Conservation (phyloP, 2,797 vertebrate species). For the Ctenopoma kingsleyae region DNA sequence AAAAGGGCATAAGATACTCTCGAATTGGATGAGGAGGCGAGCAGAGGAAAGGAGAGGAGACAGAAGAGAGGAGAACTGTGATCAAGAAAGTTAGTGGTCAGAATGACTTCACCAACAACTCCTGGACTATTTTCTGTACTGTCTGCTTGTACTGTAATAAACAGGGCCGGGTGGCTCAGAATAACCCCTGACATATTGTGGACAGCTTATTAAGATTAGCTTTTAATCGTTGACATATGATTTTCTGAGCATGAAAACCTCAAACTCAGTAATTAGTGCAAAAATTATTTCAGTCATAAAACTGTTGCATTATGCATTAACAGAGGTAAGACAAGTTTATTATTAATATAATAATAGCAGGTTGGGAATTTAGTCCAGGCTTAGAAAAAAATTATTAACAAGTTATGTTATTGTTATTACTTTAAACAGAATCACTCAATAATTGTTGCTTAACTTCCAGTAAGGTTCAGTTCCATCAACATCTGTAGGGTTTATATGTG, state of each 20-base stretch:
- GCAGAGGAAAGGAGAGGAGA: slow-evolving; percentile 1
- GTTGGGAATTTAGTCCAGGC: background rate
- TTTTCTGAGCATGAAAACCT: slow-evolving; percentile 21
- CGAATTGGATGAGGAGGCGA: slow-evolving; percentile 33
- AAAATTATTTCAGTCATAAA: slow-evolving; percentile 23
- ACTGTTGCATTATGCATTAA: slow-evolving; percentile 5
- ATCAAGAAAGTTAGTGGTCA: slow-evolving; percentile 45
- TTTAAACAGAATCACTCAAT: no score
- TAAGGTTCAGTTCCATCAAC: no score
- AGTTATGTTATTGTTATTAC: no score
- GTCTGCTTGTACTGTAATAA: slow-evolving; percentile 28
- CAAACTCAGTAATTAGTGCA: slow-evolving; percentile 17
- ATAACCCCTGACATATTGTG: slow-evolving; percentile 10
- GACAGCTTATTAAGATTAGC: slow-evolving; percentile 34
- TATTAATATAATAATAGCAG: background rate
- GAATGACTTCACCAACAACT: slow-evolving; percentile 33
- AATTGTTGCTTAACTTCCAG: no score
- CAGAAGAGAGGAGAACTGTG: slow-evolving; percentile 8
- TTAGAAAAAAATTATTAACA: no score
- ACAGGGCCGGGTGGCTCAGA: slow-evolving; percentile 15
- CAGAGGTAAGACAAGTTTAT: background rate
- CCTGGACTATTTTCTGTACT: background rate
- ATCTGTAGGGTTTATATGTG: no score
- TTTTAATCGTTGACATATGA: slow-evolving; percentile 10
- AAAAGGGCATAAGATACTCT: slow-evolving; percentile 56